phyloP scores from a whole-genome alignment of 2,797 vertebrate genomes.

The Petrocephalus schoutedeni region DNA sequence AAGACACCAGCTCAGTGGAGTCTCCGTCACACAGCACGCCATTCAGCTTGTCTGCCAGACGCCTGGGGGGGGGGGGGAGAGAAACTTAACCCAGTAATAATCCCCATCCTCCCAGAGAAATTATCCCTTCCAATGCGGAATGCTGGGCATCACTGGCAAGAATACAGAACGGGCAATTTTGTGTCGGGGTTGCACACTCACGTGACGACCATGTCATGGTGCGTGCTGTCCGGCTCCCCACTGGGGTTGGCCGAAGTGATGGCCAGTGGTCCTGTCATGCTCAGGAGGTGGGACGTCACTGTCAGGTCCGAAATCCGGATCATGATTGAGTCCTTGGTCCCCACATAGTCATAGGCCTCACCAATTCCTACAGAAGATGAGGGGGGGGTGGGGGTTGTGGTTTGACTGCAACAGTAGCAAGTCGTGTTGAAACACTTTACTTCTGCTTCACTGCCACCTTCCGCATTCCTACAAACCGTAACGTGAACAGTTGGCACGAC shows the following conservation, averaged over 20 bases:
- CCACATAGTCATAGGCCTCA: slow-evolving; percentile 29
- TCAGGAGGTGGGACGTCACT: slow-evolving; percentile 28
- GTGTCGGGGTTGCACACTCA: slow-evolving; percentile 4
- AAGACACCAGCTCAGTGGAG: slow-evolving; percentile 32
- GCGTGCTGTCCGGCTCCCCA: slow-evolving; percentile 30
- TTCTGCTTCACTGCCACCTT: neutral
- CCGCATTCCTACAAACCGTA: neutral
- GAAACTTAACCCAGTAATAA: neutral
- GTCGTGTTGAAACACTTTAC: neutral
- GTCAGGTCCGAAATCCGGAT: slow-evolving; percentile 34
- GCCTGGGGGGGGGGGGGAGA: neutral
- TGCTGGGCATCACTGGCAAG: neutral
- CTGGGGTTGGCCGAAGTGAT: slow-evolving; percentile 35
- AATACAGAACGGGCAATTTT: neutral
- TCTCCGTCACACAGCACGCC: slow-evolving; percentile 33
- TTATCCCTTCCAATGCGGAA: neutral
- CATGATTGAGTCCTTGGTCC: slow-evolving; percentile 34
- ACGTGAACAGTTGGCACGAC: neutral
- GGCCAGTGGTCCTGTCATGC: slow-evolving; percentile 32
- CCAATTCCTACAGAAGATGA: slow-evolving; percentile 17
- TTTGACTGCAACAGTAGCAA: neutral
- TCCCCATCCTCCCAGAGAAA: neutral
- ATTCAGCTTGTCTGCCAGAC: slow-evolving; percentile 31
- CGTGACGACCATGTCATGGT: slow-evolving; percentile 33
- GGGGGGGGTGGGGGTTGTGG: neutral